These are phyloP conservation scores for Mimachlamys varia DNA, from an alignment of 2,888 invertebrate genomes.

Conservation along the genomic window DNA sequence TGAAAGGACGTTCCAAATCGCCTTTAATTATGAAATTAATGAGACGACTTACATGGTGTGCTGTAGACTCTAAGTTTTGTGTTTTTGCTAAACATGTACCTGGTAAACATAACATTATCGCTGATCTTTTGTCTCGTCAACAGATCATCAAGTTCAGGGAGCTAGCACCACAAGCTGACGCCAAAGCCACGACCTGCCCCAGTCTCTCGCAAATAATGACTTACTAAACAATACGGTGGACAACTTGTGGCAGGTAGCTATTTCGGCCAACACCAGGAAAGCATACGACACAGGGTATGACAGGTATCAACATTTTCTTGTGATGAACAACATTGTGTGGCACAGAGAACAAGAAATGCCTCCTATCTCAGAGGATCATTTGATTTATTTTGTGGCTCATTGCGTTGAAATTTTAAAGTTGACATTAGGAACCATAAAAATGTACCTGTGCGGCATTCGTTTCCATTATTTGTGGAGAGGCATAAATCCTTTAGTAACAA, in stretches of 20 bases:
- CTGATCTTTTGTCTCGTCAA: neutral
- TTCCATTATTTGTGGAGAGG: neutral
- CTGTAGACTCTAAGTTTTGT: conserved; percentile 36
- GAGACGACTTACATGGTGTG: conserved; percentile 15
- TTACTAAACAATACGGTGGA: no score
- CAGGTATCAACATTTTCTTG: no score
- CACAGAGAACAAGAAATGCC: neutral
- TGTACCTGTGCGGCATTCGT: conserved; percentile 44
- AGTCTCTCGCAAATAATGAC: no score
- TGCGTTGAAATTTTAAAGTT: neutral
- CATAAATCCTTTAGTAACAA: no score
- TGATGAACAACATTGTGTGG: neutral
- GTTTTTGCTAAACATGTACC: neutral
- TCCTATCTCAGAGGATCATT: neutral
- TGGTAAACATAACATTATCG: no score
- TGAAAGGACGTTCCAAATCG: conserved; percentile 42
- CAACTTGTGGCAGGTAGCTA: no score
- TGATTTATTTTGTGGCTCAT: neutral
- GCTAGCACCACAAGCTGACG: neutral
- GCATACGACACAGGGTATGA: no score
- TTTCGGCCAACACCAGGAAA: no score
- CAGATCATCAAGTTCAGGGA: neutral
- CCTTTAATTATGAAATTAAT: conserved; percentile 38
- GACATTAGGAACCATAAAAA: conserved; percentile 39
- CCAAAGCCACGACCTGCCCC: neutral